Conservation (phyloP, 2,797 vertebrate species). For the Salmo trutta region DNA sequence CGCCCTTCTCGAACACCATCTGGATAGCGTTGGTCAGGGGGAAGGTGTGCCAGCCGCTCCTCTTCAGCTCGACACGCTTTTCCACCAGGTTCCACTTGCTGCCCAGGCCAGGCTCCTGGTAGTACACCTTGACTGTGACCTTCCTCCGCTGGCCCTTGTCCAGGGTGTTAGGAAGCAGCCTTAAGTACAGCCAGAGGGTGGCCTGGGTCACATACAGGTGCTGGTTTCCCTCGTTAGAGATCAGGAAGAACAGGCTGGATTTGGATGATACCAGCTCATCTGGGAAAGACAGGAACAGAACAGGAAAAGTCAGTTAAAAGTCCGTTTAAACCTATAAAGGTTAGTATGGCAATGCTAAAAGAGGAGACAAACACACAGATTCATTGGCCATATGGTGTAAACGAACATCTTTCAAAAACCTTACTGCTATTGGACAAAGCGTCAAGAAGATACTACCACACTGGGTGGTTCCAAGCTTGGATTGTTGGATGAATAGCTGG, state of each 20-base stretch:
- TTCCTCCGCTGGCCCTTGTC: slow-evolving; percentile 82
- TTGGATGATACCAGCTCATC: slow-evolving; percentile 89
- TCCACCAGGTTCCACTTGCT: slow-evolving; percentile 90
- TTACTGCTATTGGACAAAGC: background rate
- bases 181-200: slow-evolving; percentile 96
- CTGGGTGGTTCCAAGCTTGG: slow-evolving; percentile 31
- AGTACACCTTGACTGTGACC: slow-evolving; percentile 91
- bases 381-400: background rate
- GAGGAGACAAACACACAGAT: background rate
- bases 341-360: background rate
- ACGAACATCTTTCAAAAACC: background rate
- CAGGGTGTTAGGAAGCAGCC: slow-evolving; percentile 79
- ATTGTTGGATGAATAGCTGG: slow-evolving; percentile 19
- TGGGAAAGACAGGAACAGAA: slow-evolving; percentile 55
- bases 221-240: slow-evolving; percentile 96
- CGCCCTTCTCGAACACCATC: slow-evolving; percentile 85
- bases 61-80: slow-evolving; percentile 91
- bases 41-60: slow-evolving; percentile 97
- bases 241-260: slow-evolving; percentile 92
- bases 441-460: slow-evolving; percentile 10
- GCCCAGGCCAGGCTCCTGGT: slow-evolving; percentile 84
- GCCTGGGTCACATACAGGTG: slow-evolving; percentile 91
- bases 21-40: slow-evolving; percentile 88
- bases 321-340: background rate
- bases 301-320: background rate